Evolutionary conservation across 1,140 invertebrate genomes (phyloP).

Genomic region (Eumeta japonica): DNA sequence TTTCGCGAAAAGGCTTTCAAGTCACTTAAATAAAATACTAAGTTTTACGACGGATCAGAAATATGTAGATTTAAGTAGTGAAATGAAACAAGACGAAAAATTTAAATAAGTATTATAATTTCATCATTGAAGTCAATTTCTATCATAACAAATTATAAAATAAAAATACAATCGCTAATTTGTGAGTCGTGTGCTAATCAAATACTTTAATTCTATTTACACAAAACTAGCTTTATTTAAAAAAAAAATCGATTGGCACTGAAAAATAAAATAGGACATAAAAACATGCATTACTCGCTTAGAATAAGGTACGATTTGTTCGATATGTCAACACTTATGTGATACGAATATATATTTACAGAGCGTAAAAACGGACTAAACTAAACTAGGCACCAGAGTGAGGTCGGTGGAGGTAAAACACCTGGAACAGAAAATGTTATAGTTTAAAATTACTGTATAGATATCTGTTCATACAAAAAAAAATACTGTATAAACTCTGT

Average conservation of each 20-base stretch:
- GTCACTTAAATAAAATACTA: no score
- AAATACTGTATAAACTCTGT: not conserved
- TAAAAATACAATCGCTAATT: conserved; percentile 28
- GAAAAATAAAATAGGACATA: conserved; percentile 11
- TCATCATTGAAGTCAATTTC: conserved; percentile 31
- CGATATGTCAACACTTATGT: conserved; percentile 43
- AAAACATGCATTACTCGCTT: not conserved
- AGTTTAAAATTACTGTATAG: not conserved
- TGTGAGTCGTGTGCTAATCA: conserved; percentile 10
- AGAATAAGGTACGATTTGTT: conserved; percentile 41
- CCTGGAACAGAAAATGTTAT: conserved; percentile 26
- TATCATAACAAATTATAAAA: conserved; percentile 22
- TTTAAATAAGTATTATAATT: conserved; percentile 40
- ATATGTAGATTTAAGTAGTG: not conserved
- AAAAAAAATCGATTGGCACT: conserved; percentile 23
- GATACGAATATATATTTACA: conserved; percentile 48
- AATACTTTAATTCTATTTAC: conserved; percentile 21
- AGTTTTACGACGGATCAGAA: no score
- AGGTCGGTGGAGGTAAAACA: conserved; percentile 51
- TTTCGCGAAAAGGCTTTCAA: no score
- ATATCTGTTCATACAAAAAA: not conserved
- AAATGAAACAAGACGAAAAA: conserved; percentile 10
- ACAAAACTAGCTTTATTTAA: conserved; percentile 18
- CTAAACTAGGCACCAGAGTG: conserved; percentile 52
- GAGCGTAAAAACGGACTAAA: conserved; percentile 30